These are phyloP conservation scores for Myopa testacea DNA, from an alignment of 2,888 invertebrate genomes.

Conservation along the genomic window DNA sequence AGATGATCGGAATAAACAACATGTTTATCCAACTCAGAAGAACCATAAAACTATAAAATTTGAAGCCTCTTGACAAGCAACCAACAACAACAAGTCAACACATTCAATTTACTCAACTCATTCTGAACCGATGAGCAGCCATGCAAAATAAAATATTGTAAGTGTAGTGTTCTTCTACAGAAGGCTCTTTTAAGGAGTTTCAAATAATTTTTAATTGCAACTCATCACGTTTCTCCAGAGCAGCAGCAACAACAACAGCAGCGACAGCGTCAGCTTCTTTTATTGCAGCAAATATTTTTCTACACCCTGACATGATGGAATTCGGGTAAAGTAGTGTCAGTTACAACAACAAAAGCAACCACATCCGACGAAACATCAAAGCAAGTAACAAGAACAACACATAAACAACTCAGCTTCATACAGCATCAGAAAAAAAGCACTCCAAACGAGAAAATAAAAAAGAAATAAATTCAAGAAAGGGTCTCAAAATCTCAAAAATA, in stretches of 20 bases:
- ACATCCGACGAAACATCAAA: constrained; percentile 34
- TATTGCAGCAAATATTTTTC: constrained; percentile 61
- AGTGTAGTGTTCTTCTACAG: not conserved
- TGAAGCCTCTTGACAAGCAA: too few species aligned
- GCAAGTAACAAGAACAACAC: constrained; percentile 40
- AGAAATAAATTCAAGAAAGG: too few species aligned
- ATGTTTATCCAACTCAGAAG: not conserved
- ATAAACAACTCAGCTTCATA: too few species aligned
- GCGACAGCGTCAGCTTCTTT: not conserved
- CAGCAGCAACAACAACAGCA: not conserved
- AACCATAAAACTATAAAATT: too few species aligned
- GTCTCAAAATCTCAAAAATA: too few species aligned
- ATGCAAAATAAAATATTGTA: constrained; percentile 6
- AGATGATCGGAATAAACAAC: not conserved
- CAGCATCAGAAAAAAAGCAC: not conserved
- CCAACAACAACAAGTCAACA: too few species aligned
- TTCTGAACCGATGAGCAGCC: constrained; percentile 1
- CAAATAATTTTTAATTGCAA: not conserved
- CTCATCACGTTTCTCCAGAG: not conserved
- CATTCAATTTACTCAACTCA: not conserved
- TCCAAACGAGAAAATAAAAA: not conserved
- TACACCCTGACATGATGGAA: constrained; percentile 66
- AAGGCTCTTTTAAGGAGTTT: not conserved
- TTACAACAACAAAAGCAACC: constrained; percentile 44
- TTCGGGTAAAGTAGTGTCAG: constrained; percentile 58